Evolutionary conservation across 2,797 vertebrate genomes (phyloP).

Genomic region (Champsocephalus esox): DNA sequence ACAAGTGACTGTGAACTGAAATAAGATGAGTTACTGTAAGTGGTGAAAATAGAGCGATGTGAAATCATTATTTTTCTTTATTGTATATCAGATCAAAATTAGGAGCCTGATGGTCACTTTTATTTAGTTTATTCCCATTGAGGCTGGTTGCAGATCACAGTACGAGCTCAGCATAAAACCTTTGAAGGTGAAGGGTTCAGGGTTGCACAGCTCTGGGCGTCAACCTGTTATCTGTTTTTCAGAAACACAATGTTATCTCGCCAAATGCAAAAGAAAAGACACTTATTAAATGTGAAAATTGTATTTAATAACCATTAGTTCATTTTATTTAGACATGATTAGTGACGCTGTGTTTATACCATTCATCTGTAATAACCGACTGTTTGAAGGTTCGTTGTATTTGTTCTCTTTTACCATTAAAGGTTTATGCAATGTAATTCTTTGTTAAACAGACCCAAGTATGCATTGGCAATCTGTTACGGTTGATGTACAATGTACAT

Average conservation of each 20-base stretch:
- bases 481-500: constrained; percentile 28
- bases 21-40: not conserved
- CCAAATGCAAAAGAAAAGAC: not conserved
- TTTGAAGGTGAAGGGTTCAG: not conserved
- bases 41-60: not conserved
- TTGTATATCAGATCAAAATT: not conserved
- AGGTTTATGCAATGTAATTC: constrained; percentile 17
- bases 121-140: not conserved
- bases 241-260: not conserved
- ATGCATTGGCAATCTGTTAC: constrained; percentile 4
- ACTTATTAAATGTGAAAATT: constrained; percentile 14
- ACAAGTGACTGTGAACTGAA: constrained; percentile 28
- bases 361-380: constrained; percentile 17
- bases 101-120: not conserved
- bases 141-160: not conserved
- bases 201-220: not conserved
- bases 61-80: not conserved
- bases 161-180: not conserved
- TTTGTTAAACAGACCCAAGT: not conserved
- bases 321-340: not conserved
- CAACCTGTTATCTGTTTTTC: not conserved
- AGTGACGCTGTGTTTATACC: not conserved
- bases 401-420: constrained; percentile 26
- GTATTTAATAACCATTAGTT: not conserved
- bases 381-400: constrained; percentile 38